Conservation (phyloP, 1,140 invertebrate species). For the Cotesia chilonis region DNA sequence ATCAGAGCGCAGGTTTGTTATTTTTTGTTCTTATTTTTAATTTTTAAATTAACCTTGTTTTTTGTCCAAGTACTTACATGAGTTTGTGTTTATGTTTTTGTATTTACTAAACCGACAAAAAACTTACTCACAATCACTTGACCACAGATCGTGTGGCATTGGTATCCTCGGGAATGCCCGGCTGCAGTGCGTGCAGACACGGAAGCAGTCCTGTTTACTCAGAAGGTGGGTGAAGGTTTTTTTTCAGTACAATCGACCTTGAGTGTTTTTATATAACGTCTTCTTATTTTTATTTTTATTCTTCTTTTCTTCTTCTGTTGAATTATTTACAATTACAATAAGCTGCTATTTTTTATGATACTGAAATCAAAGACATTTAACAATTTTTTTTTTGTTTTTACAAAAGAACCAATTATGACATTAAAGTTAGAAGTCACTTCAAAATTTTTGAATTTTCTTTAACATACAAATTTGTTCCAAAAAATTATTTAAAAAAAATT, state of each 20-base stretch:
- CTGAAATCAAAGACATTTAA: no score
- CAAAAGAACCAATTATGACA: no score
- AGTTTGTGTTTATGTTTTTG: not conserved
- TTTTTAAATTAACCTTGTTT: conserved; percentile 39
- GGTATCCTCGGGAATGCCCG: conserved; percentile 57
- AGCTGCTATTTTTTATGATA: no score
- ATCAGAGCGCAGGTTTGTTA: conserved; percentile 58
- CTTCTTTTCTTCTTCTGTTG: not conserved
- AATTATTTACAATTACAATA: not conserved
- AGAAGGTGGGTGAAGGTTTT: conserved; percentile 45
- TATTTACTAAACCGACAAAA: not conserved
- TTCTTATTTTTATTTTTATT: not conserved
- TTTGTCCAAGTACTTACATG: no score
- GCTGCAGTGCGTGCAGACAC: conserved; percentile 57
- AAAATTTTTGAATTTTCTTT: no score
- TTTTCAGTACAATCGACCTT: not conserved
- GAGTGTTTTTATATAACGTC: not conserved
- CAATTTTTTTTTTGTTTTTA: no score
- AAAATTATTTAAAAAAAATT: no score
- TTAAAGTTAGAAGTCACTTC: no score
- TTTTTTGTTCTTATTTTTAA: conserved; percentile 45
- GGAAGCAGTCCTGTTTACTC: conserved; percentile 57
- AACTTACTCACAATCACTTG: conserved; percentile 8
- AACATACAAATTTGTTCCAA: no score
- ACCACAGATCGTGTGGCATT: conserved; percentile 55